These are phyloP conservation scores for Hoplodrina ambigua DNA, from an alignment of 2,888 invertebrate species.

Conservation along the genomic window DNA sequence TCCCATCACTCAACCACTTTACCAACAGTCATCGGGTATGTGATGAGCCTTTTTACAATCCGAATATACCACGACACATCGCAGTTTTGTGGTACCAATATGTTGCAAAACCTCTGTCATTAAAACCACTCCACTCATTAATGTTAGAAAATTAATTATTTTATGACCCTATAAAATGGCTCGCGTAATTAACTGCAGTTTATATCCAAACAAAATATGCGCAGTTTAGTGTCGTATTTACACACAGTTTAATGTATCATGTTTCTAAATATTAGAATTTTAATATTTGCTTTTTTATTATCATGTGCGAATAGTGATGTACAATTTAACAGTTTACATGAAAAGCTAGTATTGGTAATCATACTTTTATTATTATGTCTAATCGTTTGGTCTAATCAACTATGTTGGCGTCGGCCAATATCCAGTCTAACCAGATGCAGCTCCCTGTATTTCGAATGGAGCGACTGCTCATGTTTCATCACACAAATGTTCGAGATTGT, in stretches of 20 bases:
- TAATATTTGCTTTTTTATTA: conserved; percentile 13
- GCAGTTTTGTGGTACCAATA: too few species aligned
- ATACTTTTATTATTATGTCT: neutral
- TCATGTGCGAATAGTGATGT: conserved; percentile 22
- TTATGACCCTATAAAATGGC: conserved; percentile 34
- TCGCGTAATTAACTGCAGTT: conserved; percentile 6
- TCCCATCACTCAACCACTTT: too few species aligned
- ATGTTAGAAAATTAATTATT: conserved; percentile 19
- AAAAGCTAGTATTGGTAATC: conserved; percentile 67
- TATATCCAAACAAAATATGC: neutral
- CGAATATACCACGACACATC: too few species aligned
- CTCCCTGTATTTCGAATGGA: too few species aligned
- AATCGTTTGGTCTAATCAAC: neutral
- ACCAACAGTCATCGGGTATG: too few species aligned
- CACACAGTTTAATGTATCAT: conserved; percentile 13
- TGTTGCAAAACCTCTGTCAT: neutral
- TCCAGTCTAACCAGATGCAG: too few species aligned
- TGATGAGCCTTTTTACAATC: too few species aligned
- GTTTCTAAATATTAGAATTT: conserved; percentile 13
- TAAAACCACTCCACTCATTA: neutral
- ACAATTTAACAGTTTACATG: conserved; percentile 60
- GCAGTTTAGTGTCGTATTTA: conserved; percentile 26
- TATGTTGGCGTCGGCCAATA: too few species aligned
- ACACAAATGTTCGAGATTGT: too few species aligned
- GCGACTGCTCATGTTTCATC: too few species aligned